Evolutionary conservation across 2,797 vertebrate species (phyloP).

Genomic region (Todus mexicanus): DNA sequence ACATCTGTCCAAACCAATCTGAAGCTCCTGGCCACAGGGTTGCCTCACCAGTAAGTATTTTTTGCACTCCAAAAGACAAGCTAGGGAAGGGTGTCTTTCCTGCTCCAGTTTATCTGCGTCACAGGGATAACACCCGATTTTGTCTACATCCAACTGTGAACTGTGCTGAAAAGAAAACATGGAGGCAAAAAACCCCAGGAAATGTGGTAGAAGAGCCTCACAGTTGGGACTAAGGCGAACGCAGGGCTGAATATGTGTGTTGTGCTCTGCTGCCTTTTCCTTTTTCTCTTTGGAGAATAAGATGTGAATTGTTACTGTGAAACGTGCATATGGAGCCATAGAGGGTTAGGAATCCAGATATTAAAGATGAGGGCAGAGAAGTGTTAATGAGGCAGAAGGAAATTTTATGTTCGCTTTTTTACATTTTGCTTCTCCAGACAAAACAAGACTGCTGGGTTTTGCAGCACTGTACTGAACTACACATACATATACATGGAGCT

Average conservation of each 20-base stretch:
- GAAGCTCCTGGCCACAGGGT: neutral
- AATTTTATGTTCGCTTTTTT: neutral
- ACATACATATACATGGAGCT: neutral
- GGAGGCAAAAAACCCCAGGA: neutral
- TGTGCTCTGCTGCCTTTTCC: neutral
- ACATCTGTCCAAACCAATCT: conserved; percentile 6
- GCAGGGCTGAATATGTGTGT: neutral
- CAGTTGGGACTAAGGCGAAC: neutral
- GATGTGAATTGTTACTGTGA: neutral
- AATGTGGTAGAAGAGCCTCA: neutral
- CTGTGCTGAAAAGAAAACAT: neutral
- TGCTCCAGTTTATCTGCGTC: neutral
- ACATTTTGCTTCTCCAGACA: neutral
- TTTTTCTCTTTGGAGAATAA: neutral
- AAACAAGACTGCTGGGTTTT: neutral
- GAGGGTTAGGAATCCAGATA: neutral
- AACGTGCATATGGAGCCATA: neutral
- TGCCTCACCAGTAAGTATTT: neutral
- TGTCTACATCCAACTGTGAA: neutral
- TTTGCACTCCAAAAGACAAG: neutral
- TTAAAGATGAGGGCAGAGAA: neutral
- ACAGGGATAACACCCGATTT: neutral
- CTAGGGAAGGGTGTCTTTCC: conserved; percentile 21
- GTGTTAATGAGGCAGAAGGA: neutral
- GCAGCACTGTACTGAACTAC: neutral